Evolutionary conservation across 1,140 invertebrate species (phyloP).

Genomic region (Bursaphelenchus mucronatus): DNA sequence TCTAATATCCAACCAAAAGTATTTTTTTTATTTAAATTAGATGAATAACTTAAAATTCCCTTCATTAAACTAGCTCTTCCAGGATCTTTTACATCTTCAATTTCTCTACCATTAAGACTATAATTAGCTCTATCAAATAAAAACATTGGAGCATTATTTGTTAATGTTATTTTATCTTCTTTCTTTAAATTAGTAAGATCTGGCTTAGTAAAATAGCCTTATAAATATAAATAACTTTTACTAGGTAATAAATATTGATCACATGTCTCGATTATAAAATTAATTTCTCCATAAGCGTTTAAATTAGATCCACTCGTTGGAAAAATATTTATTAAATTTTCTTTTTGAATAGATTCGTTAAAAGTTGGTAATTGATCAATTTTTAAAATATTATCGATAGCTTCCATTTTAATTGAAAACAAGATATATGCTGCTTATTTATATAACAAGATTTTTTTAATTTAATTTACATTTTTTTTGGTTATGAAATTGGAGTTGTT

Average conservation of each 20-base stretch:
- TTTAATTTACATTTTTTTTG: not conserved
- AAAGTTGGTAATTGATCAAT: constrained; percentile 12
- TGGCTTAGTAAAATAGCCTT: constrained; percentile 5
- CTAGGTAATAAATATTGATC: constrained; percentile 27
- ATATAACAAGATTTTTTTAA: not conserved
- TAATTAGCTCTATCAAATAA: constrained; percentile 19
- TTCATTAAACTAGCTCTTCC: constrained; percentile 36
- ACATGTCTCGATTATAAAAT: constrained; percentile 6
- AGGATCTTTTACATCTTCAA: constrained; percentile 30
- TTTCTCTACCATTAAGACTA: constrained; percentile 12
- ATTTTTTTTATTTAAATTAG: constrained; percentile 36
- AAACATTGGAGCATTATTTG: constrained; percentile 22
- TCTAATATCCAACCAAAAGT: constrained; percentile 40
- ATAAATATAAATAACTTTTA: constrained; percentile 6
- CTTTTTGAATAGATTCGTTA: constrained; percentile 11
- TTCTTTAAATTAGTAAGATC: constrained; percentile 15
- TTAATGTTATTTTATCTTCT: constrained; percentile 17
- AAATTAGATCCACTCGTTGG: too few relatives aligned
- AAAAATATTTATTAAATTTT: too few relatives aligned
- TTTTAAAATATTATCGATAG: constrained; percentile 17
- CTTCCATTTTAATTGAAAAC: constrained; percentile 13
- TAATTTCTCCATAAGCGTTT: too few relatives aligned
- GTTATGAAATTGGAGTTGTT: constrained; percentile 7
- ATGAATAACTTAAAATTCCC: constrained; percentile 32
- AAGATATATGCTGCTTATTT: constrained; percentile 3